Base-by-base conservation (phyloP, 2,797 vertebrate genomes). In the Orientallactaga sibirica region DNA sequence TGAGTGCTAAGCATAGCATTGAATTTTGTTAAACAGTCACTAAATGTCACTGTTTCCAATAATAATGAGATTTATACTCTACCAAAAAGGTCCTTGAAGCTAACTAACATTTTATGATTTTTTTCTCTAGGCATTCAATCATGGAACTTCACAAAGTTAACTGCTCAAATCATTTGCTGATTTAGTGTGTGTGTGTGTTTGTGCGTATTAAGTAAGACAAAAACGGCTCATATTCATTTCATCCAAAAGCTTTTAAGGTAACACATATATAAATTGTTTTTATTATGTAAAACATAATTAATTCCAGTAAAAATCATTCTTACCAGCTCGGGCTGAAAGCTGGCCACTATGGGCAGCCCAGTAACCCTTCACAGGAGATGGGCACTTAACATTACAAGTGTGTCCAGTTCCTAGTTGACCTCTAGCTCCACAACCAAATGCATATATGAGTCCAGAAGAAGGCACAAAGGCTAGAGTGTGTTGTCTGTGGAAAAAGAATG, bases 391-490 rank as follows among this genome's bases (percentile, higher is more conserved):
- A 11, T 99, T 99, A 66, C 98, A 98, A 74, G 97, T 98, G 81
- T 97, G 98, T 86, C 99, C 99, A 0, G 98, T 99, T 92, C 99
- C 99, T 84, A 99, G 98, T 96, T 99, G 99, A 70, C 99, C 99
- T 78, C 98, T 98, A 95, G 98, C 98, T 97, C 99, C 99, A 97
- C 99, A 99, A 92, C 99, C 99, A 96, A 99, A 99, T 62, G 99
- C 99, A 97, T 99, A 99, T 97, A 99, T 98, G 96, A 99, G 92
- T 96, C 99, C 99, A 81, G 99, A 99, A 97, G 99, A 99, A 97
- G 99, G 99, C 97, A 99, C 99, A 62, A 99, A 99, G 52, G 99
- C 99, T 98, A 99, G 97, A 27, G 99, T 99, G 98, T 99, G 99
- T 96, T 99, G 98, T 97, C 99, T 99, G 98, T 41, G 33, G 71